These are phyloP conservation scores for Erynnis tages DNA, from an alignment of 2,888 invertebrate species.

Conservation along the genomic window DNA sequence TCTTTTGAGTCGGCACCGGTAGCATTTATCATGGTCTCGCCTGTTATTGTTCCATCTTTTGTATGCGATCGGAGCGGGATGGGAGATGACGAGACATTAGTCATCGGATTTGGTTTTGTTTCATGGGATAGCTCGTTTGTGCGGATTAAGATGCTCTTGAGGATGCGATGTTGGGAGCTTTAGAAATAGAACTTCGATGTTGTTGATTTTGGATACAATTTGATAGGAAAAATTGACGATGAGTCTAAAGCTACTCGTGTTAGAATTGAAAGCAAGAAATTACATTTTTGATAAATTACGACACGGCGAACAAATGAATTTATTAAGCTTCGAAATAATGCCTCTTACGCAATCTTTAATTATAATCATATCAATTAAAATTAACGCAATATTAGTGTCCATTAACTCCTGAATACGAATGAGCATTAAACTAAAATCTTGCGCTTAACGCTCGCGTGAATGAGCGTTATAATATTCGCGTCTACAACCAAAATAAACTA, in stretches of 20 bases:
- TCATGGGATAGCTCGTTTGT: slow-evolving; percentile 52
- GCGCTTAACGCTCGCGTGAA: slow-evolving; percentile 49
- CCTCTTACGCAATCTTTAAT: background rate
- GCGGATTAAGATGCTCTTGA: slow-evolving; percentile 51
- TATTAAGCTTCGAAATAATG: too few relatives aligned
- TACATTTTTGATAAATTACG: too few relatives aligned
- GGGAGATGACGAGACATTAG: slow-evolving; percentile 49
- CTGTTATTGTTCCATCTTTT: slow-evolving; percentile 60
- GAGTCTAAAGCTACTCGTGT: too few relatives aligned
- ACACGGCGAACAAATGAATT: background rate
- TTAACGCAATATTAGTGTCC: slow-evolving; percentile 52
- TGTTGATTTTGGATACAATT: background rate
- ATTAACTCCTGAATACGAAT: slow-evolving; percentile 45
- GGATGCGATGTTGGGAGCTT: slow-evolving; percentile 20
- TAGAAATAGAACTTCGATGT: slow-evolving; percentile 19
- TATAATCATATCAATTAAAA: slow-evolving; percentile 47
- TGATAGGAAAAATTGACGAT: too few relatives aligned
- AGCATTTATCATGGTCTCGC: slow-evolving; percentile 64
- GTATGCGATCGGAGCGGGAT: slow-evolving; percentile 44
- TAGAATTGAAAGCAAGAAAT: too few relatives aligned
- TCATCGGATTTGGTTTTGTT: slow-evolving; percentile 66
- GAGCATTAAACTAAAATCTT: slow-evolving; percentile 54
- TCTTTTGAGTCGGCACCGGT: slow-evolving; percentile 61
- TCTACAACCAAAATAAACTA: slow-evolving; percentile 76
- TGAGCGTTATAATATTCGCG: slow-evolving; percentile 77